phyloP scores from a whole-genome alignment of 2,888 invertebrate species.

The Heteromurus nitidus region DNA sequence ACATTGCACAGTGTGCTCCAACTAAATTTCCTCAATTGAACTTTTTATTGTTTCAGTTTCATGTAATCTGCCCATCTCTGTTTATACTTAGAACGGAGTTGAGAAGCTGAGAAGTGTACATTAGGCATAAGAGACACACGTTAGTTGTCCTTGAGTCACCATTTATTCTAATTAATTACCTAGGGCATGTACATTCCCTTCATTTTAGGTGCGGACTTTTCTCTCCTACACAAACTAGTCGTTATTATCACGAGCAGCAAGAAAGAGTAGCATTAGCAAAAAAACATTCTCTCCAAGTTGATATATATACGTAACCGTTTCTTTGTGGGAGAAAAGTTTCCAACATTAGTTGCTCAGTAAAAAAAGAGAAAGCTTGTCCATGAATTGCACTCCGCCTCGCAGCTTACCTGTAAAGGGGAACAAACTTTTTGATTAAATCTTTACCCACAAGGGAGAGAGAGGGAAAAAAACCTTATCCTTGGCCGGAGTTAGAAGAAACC shows the following conservation, averaged over 20 bases:
- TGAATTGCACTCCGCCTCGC: background rate
- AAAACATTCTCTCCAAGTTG: background rate
- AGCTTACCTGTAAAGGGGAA: background rate
- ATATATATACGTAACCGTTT: background rate
- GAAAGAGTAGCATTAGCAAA: background rate
- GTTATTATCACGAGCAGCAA: background rate
- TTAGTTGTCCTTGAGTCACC: background rate
- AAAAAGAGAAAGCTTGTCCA: background rate
- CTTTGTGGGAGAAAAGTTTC: background rate
- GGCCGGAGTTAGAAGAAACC: background rate
- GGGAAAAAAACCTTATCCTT: background rate
- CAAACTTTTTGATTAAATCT: conserved; percentile 17
- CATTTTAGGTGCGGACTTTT: background rate
- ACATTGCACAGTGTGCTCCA: background rate
- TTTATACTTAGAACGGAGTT: background rate
- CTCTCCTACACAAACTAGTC: background rate
- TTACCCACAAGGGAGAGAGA: too few species aligned
- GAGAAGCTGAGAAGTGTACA: background rate
- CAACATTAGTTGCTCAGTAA: background rate
- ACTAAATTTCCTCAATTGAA: background rate
- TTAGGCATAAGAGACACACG: background rate
- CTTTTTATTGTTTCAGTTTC: background rate
- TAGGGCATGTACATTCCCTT: background rate
- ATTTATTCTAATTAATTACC: conserved; percentile 16
- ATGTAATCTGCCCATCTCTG: background rate